Evolutionary conservation across 2,888 invertebrate genomes (phyloP), one percentile per base, ranked within the genome.

Genomic region (Dryadula phaetusa): DNA sequence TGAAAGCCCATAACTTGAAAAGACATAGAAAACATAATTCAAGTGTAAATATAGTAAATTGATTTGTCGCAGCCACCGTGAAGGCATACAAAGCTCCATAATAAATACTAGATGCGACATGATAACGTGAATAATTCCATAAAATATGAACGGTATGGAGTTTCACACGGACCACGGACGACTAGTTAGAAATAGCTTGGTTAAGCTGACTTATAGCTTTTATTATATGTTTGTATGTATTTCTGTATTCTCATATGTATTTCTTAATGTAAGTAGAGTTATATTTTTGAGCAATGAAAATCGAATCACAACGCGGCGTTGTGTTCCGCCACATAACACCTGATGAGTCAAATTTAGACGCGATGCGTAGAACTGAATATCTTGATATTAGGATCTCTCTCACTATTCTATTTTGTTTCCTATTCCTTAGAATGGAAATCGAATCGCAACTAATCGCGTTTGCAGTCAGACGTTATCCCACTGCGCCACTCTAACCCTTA

Each of bases 41-140:
- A 60, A 85, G 75, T 80, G 83, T 87, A 86, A 87, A 86, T 87
- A 83, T 80, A 74, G 78, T 60, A 65, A 72, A 75, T 74, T 74
- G 73, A 75, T 75, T 75, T 70, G 75, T 73, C 68, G 69, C 66
- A 56, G 70, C 72, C 74, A 70, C 70, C 68, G 64, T 64, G 68
- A 25, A 69, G 66, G 69, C 66, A 63, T 58, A 56, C 66, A 63
- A 61, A 63, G 69, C 67, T 62, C 67, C 70, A 70, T 62, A 66
- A 70, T 72, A 73, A 74, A 75, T 72, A 74, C 72, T 70, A 74
- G 76, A 76, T 75, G 70, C 72, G 77, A 74, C 75, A 73, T 74
- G 77, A 78, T 74, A 78, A 76, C 69, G 74, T 70, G 72, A 72
- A 77, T 75, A 78, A 77, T 78, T 76, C 76, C 67, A 72, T 77